phyloP scores from a whole-genome alignment of 2,888 invertebrate species.

The Agrenia bidenticulata region DNA sequence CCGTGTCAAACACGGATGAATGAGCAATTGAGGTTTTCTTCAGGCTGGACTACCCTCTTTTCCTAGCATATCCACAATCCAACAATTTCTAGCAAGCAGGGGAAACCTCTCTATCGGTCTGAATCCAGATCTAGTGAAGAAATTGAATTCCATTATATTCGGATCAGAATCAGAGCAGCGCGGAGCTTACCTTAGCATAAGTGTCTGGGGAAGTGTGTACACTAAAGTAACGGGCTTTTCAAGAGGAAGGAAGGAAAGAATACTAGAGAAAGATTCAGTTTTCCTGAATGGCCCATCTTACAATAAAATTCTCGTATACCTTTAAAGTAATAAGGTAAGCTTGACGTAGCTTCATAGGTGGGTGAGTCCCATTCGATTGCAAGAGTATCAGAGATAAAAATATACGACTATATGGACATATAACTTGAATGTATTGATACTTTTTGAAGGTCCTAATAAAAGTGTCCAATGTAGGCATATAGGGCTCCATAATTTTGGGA shows the following conservation, averaged over 20 bases:
- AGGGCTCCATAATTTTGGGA: not conserved
- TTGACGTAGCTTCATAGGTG: no score
- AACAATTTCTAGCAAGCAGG: no score
- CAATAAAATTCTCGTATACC: conserved; percentile 8
- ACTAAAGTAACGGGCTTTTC: no score
- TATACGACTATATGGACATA: no score
- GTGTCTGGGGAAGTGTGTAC: no score
- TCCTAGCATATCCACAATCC: not conserved
- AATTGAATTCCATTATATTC: conserved; percentile 22
- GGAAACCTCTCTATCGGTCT: no score
- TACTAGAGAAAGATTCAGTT: not conserved
- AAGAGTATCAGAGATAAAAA: no score
- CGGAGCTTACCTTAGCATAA: no score
- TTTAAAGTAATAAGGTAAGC: no score
- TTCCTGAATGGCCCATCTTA: not conserved
- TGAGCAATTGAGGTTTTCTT: conserved; percentile 24
- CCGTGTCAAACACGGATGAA: conserved; percentile 23
- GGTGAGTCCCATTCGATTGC: no score
- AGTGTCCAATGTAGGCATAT: not conserved
- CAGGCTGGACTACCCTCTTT: conserved; percentile 1
- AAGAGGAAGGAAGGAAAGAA: conserved; percentile 11
- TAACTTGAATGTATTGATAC: no score
- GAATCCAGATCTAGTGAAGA: conserved; percentile 3
- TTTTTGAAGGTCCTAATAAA: no score
- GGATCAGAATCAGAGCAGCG: conserved; percentile 10